Evolutionary conservation across 2,797 vertebrate species (phyloP).

Genomic region (Sylvilagus floridanus): DNA sequence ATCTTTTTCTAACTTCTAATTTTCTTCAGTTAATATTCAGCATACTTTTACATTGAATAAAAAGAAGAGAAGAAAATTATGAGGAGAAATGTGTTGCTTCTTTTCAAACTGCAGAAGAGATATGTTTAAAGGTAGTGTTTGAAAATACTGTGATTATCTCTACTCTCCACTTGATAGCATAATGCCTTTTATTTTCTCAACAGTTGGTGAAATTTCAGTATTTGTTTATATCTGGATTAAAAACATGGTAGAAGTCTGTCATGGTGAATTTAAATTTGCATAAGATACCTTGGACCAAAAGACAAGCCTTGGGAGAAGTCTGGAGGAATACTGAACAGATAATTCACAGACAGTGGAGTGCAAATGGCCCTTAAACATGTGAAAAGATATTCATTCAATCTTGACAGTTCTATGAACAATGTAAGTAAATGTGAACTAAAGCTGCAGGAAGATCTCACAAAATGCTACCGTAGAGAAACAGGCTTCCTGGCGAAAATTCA

Average conservation of each 20-base stretch:
- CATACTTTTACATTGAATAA: not conserved
- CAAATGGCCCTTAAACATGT: not conserved
- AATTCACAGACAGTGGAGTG: not conserved
- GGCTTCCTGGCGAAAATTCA: not conserved
- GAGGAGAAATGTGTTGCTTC: not conserved
- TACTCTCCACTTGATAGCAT: too few species aligned
- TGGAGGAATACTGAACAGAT: not conserved
- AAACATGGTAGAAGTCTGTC: too few species aligned
- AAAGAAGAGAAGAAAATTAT: not conserved
- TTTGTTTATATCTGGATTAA: too few species aligned
- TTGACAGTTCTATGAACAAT: not conserved
- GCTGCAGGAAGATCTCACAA: not conserved
- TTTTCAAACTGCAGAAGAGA: not conserved
- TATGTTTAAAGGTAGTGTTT: not conserved
- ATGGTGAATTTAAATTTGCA: not conserved
- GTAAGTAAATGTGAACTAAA: not conserved
- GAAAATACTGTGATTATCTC: too few species aligned
- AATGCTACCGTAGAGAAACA: not conserved
- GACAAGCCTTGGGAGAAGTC: not conserved
- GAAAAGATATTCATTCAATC: not conserved
- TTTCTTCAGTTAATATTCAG: too few species aligned
- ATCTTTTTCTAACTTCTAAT: too few species aligned
- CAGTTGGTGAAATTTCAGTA: too few species aligned
- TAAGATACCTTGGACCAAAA: conserved; percentile 18
- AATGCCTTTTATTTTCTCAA: too few species aligned